Evolutionary conservation across 2,113 vertebrate genomes (phyloP), one percentile per base, ranked within the genome.

Genomic region (Meriones unguiculatus): DNA sequence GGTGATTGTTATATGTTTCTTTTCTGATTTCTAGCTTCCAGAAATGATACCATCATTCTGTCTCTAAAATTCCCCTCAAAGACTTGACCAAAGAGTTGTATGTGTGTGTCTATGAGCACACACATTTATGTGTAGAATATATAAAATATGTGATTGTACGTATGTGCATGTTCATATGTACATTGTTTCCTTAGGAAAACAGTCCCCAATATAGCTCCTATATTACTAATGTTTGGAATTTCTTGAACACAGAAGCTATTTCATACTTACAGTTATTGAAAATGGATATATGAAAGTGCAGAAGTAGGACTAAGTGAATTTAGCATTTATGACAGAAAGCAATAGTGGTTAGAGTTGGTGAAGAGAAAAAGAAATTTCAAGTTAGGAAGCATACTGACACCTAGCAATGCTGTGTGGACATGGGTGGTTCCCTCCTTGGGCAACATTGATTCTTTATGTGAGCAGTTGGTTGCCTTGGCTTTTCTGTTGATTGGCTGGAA

Each of bases 211-310:
- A 57, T 67, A 46, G 30, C 4, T 85, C 7, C 0, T 69, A 9
- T 7, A 2, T 10, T 82, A 80, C 87, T 87, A 75, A 95, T 77
- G 73, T 62, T 46, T 10, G 12, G 7, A 89, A 11, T 82, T 93
- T 82, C 15, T 70, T 92, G 25, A 25, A 11, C 0, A 73, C 54
- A 15, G 13, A 32, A 89, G 50, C 13, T 90, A 80, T 81, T 95
- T 14, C 4, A 30, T 67, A 41, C 25, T 69, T 82, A 72, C 9
- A 85, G 59, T 88, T 80, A 87, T 69, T 97, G 41, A 24, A 93
- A 93, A 92, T 82, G 88, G 85, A 86, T 93, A 88, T 85, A 95
- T 14, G 25, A 87, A 95, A 95, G 93, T 87, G 50, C 67, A 80
- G 12, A 64, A 25, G 4, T 92, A 86, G 10, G 93, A 81, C 38